Evolutionary conservation across 2,888 invertebrate genomes (phyloP), one percentile per base, ranked within the genome.

Genomic region (Erebia palarica): DNA sequence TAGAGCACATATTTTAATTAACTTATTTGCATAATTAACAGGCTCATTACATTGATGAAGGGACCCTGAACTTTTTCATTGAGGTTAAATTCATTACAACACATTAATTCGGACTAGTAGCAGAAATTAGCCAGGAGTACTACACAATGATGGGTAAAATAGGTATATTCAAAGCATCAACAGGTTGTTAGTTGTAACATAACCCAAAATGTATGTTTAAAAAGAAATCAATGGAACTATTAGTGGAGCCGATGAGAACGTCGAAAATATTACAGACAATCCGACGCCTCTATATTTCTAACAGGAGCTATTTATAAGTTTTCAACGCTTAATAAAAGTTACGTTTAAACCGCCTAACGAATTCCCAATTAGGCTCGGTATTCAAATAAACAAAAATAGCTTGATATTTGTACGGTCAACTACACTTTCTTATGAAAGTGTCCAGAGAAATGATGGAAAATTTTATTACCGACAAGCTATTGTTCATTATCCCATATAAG

Each of bases 1-100:
- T 36, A 58, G 27, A 27, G n/a, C n/a, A 60, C 27, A 59, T 9
- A 36, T 27, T 58, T 58, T 59, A 21, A 58, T 58, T 58, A 27
- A 58, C 57, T 58, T 18, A 18, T 55, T 58, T 58, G 57, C 57
- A 58, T 58, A 58, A 58, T 58, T 21, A 14, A 27, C 55, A 10
- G 11, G 53, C 36, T 36, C 7, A 65, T 65, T 65, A 53, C 53
- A 65, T 36, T 53, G 42, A 65, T 67, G 44, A 44, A 49, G 60
- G 58, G 57, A 65, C 71, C 70, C 36, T 72, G 74, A 71, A 73
- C 75, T 71, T 79, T 79, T 80, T 86, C 86, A 91, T 88, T 88
- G 87, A 84, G 91, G 92, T 92, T 90, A 91, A 92, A 87, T 86
- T 87, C 89, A 90, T 91, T 89, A 90, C 85, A 88, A 79, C 83